These are phyloP conservation scores for Zaprionus ornatus DNA, from an alignment of 1,140 invertebrate genomes.

Conservation along the genomic window DNA sequence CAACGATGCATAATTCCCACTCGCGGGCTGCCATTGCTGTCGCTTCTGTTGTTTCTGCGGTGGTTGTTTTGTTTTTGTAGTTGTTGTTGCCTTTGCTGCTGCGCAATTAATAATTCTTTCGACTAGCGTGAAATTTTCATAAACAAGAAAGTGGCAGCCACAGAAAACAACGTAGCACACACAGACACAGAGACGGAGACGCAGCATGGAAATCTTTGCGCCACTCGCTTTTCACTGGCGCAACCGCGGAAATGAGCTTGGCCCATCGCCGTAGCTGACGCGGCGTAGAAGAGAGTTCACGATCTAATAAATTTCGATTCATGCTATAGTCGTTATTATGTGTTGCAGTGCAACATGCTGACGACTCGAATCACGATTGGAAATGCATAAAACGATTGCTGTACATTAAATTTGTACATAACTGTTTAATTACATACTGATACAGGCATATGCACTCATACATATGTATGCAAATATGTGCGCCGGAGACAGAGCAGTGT, in stretches of 20 bases:
- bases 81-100: constrained; percentile 40
- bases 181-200: not conserved
- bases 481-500: not conserved
- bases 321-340: constrained; percentile 45
- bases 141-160: constrained; percentile 72
- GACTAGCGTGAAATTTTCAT: constrained; percentile 81
- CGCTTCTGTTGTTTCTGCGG: constrained; percentile 39
- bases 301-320: constrained; percentile 70
- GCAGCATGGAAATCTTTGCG: constrained; percentile 69
- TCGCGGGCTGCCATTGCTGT: constrained; percentile 42
- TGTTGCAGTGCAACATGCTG: not conserved
- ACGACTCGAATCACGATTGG: not conserved
- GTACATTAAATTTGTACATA: not conserved
- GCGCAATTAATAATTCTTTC: constrained; percentile 82
- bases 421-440: not conserved
- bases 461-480: not conserved
- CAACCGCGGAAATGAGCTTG: constrained; percentile 65
- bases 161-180: constrained; percentile 67
- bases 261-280: not conserved
- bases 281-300: constrained; percentile 62
- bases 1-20: constrained; percentile 80
- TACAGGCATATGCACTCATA: not conserved
- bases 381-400: constrained; percentile 2
- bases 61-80: constrained; percentile 13
- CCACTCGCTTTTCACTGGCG: constrained; percentile 55